A percentile compares a stretch with the other conserved stretches of the same genome.
These are phyloP conservation scores for Dyspetes luteomarginatus DNA, from an alignment of 2,888 invertebrate species.

Conservation along the genomic window DNA sequence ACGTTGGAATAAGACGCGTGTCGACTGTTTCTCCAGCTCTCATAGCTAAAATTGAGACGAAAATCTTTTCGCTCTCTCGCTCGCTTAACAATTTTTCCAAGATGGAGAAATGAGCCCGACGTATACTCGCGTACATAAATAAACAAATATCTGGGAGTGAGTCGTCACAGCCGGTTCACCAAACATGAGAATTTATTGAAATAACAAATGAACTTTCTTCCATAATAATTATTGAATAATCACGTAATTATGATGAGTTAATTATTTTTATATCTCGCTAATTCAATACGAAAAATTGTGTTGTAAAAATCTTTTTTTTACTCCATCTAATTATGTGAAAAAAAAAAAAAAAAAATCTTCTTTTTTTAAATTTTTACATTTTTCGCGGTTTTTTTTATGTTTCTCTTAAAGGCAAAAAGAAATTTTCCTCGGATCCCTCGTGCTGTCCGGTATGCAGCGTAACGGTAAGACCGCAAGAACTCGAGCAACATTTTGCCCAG, in stretches of 20 bases:
- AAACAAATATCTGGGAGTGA: conserved; percentile 72
- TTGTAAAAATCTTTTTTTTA: neutral
- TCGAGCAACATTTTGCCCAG: conserved; percentile 92
- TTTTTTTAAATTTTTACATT: too few species aligned
- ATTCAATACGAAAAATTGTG: neutral
- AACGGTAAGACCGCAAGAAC: conserved; percentile 91
- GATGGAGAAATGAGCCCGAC: conserved; percentile 31
- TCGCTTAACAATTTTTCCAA: conserved; percentile 13
- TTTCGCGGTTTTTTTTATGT: too few species aligned
- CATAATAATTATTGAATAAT: neutral
- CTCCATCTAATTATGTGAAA: neutral
- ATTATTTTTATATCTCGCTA: neutral
- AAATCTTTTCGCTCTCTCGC: conserved; percentile 34
- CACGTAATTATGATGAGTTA: neutral
- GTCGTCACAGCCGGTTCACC: conserved; percentile 70
- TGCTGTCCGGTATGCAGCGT: conserved; percentile 96
- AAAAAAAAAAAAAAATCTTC: conserved; percentile 16
- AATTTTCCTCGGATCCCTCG: conserved; percentile 86
- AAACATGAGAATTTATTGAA: conserved; percentile 29
- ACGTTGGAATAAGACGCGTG: conserved; percentile 49
- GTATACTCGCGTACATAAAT: conserved; percentile 70
- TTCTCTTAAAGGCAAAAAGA: conserved; percentile 80
- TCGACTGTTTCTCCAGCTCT: conserved; percentile 54
- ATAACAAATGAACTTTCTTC: neutral
- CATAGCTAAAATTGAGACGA: conserved; percentile 34